Evolutionary conservation across 2,797 vertebrate species (phyloP).

Genomic region (Dipus sagitta): DNA sequence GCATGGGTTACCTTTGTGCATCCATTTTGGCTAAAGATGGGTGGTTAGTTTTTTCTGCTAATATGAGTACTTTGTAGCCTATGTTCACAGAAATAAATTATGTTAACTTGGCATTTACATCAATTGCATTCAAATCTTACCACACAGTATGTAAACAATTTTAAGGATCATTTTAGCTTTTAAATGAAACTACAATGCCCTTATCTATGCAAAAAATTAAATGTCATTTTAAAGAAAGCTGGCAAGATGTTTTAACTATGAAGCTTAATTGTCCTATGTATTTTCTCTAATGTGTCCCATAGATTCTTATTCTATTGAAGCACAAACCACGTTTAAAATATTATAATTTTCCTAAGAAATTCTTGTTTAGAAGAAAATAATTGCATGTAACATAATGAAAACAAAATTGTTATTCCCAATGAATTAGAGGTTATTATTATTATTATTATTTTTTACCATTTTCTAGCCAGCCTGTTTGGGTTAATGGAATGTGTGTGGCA

Average conservation of each 20-base stretch:
- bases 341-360: background rate
- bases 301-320: background rate
- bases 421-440: background rate
- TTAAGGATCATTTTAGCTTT: background rate
- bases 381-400: background rate
- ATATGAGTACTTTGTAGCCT: background rate
- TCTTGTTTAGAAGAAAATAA: background rate
- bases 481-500: constrained; percentile 64
- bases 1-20: background rate
- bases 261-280: background rate
- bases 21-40: background rate
- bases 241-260: background rate
- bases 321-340: background rate
- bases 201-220: background rate
- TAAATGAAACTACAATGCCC: background rate
- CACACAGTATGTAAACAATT: too few species aligned
- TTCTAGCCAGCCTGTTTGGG: constrained; percentile 31
- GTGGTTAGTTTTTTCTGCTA: background rate
- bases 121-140: background rate
- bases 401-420: background rate
- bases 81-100: background rate
- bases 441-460: background rate
- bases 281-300: background rate
- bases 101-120: background rate
- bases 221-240: background rate